Conservation (phyloP, 2,797 vertebrate genomes). For the Cynopterus sphinx region DNA sequence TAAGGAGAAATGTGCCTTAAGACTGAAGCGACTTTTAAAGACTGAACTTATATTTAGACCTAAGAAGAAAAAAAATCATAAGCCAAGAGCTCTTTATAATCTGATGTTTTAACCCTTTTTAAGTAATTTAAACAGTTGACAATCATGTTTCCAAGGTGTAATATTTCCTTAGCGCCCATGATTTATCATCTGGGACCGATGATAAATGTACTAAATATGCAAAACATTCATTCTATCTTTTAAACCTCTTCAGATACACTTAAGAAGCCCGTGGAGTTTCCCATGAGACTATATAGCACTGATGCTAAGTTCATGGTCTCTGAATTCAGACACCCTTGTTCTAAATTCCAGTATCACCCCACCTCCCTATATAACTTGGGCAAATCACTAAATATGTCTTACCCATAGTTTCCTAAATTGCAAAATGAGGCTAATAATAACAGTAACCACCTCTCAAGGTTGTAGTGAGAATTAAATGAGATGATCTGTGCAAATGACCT, state of each 20-base stretch:
- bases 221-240: constrained; percentile 1
- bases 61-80: not conserved
- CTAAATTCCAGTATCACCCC: not conserved
- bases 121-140: not conserved
- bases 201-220: not conserved
- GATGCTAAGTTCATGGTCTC: not conserved
- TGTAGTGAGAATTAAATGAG: not conserved
- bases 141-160: not conserved
- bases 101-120: not conserved
- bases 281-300: not conserved
- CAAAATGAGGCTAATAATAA: not conserved
- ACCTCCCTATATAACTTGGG: not conserved
- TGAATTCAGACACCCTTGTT: not conserved
- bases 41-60: not conserved
- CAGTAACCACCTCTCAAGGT: not conserved
- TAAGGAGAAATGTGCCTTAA: not conserved
- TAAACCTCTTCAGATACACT: not conserved
- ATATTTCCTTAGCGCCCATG: not conserved
- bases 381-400: not conserved
- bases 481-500: not conserved
- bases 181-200: not conserved
- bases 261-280: not conserved
- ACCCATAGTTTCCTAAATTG: not conserved
- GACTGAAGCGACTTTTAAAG: not conserved
- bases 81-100: not conserved